These are phyloP conservation scores for Thaumetopoea pityocampa DNA, from an alignment of 1,140 invertebrate genomes.

Conservation along the genomic window DNA sequence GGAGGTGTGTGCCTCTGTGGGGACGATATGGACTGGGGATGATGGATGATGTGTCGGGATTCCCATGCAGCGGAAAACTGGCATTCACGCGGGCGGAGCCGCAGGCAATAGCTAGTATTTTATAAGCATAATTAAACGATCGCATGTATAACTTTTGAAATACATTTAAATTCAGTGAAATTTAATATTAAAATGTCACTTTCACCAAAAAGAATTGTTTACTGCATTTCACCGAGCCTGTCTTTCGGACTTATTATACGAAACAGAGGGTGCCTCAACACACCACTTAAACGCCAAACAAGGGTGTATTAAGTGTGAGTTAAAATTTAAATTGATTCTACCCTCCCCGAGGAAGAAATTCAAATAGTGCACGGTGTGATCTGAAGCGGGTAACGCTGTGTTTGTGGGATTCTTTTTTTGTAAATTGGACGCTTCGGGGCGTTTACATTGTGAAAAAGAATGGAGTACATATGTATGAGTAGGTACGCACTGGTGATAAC, in stretches of 20 bases:
- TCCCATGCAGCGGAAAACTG: too few relatives aligned
- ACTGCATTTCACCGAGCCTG: constrained; percentile 39
- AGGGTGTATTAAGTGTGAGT: constrained; percentile 75
- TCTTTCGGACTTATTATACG: constrained; percentile 72
- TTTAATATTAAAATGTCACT: constrained; percentile 9
- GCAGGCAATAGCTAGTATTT: too few relatives aligned
- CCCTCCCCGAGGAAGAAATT: constrained; percentile 67
- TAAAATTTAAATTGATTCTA: constrained; percentile 76
- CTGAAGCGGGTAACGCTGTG: constrained; percentile 59
- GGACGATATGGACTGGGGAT: too few relatives aligned
- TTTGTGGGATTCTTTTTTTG: constrained; percentile 70
- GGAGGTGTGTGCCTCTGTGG: too few relatives aligned
- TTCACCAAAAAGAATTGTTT: constrained; percentile 4
- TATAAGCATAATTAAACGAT: too few relatives aligned
- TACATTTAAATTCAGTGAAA: too few relatives aligned
- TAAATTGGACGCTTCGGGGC: constrained; percentile 68
- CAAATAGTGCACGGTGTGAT: constrained; percentile 71
- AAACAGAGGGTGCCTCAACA: constrained; percentile 70
- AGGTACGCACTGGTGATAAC: constrained; percentile 41
- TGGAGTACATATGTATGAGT: constrained; percentile 38
- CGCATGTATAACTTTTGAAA: too few relatives aligned
- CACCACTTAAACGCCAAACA: constrained; percentile 75
- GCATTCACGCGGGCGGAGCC: too few relatives aligned
- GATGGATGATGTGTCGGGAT: too few relatives aligned
- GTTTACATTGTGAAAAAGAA: constrained; percentile 61